A percentile compares a stretch with the other conserved stretches of the same genome.
Conservation (phyloP, 2,888 invertebrate species). For the Idaea straminata region DNA sequence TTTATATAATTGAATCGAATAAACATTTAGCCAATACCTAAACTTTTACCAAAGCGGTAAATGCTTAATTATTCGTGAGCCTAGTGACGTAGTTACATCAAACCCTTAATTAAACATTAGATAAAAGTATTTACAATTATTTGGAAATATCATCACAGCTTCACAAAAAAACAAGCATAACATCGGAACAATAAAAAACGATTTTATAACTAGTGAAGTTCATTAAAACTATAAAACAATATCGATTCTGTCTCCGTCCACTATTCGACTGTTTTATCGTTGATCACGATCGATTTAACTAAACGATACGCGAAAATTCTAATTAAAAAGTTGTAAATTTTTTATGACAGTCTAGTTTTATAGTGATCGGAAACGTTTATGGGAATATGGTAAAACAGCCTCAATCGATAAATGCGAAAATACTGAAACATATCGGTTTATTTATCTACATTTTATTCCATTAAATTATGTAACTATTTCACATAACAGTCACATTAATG, state of each 20-base stretch:
- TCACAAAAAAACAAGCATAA: constrained; percentile 78
- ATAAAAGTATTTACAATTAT: constrained; percentile 75
- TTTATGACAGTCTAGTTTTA: constrained; percentile 3
- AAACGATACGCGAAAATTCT: neutral
- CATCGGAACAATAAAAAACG: constrained; percentile 71
- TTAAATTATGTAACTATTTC: neutral
- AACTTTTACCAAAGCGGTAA: constrained; percentile 66
- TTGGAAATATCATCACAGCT: constrained; percentile 79
- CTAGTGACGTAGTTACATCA: constrained; percentile 67
- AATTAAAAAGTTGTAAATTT: constrained; percentile 10
- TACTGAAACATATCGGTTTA: constrained; percentile 52
- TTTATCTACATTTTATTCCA: neutral
- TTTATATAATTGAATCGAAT: constrained; percentile 77
- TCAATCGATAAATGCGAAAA: constrained; percentile 73
- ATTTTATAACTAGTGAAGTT: constrained; percentile 52
- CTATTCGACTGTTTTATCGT: constrained; percentile 1
- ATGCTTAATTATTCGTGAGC: constrained; percentile 72
- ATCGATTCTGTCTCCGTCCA: constrained; percentile 16
- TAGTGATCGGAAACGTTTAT: constrained; percentile 12
- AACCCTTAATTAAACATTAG: constrained; percentile 70
- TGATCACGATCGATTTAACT: constrained; percentile 9
- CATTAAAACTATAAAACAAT: constrained; percentile 66
- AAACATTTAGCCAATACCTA: constrained; percentile 75
- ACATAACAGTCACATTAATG: neutral
- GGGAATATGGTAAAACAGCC: constrained; percentile 52